Conservation (phyloP, 2,888 invertebrate genomes). For the Leptopilina myrica region DNA sequence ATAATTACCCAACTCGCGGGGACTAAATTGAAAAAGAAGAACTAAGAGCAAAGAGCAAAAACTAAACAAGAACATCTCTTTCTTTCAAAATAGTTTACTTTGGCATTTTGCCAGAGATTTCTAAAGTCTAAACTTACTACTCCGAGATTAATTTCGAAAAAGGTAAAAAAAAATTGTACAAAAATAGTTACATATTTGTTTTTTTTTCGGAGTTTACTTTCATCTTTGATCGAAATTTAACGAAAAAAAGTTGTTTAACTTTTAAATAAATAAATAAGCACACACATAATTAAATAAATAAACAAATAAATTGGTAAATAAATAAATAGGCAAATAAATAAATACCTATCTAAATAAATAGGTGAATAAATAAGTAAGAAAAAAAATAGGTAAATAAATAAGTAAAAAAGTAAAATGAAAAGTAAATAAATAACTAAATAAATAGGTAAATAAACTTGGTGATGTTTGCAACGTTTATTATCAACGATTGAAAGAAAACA, state of each 20-base stretch:
- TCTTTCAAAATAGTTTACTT: conserved; percentile 58
- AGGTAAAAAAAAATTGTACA: background rate
- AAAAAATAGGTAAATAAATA: no score
- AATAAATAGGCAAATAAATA: no score
- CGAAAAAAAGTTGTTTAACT: background rate
- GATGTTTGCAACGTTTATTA: no score
- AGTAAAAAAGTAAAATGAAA: no score
- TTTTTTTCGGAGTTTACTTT: background rate
- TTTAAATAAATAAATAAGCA: no score
- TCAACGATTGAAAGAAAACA: no score
- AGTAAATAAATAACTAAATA: no score
- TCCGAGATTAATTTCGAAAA: conserved; percentile 21
- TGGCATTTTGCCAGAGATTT: conserved; percentile 53
- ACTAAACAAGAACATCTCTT: conserved; percentile 26
- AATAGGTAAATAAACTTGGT: no score
- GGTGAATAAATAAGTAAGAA: no score
- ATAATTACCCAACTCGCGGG: background rate
- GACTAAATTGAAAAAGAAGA: conserved; percentile 18
- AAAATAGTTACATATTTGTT: background rate
- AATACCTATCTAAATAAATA: no score
- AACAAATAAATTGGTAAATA: no score
- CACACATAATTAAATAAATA: no score
- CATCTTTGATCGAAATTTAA: background rate
- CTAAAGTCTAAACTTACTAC: background rate
- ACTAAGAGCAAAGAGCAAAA: conserved; percentile 3